Percentiles rank a stretch among this genome's conserved stretches.
Conservation (phyloP, 2,113 vertebrate genomes). For the Chloropsis cyanopogon region DNA sequence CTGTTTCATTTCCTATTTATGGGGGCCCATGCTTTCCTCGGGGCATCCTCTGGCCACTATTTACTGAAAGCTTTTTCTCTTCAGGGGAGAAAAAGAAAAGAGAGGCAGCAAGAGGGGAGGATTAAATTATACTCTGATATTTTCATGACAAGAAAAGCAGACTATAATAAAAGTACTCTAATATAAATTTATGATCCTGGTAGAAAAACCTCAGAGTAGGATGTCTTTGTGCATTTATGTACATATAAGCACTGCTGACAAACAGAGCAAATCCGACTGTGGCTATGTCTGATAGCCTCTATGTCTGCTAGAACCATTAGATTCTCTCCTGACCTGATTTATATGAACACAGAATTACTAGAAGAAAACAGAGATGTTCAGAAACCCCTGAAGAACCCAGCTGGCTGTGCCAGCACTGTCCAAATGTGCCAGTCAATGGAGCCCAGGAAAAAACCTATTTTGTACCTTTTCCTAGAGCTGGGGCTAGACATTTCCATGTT, state of each 20-base stretch:
- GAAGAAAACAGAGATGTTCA: background rate
- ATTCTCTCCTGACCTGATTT: background rate
- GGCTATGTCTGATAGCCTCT: background rate
- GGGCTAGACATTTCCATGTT: background rate
- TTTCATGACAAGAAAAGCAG: conserved; percentile 16
- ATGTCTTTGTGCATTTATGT: background rate
- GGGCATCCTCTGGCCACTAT: background rate
- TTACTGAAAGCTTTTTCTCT: background rate
- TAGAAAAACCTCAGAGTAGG: background rate
- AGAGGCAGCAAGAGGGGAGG: background rate
- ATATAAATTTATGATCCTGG: background rate
- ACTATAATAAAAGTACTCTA: background rate
- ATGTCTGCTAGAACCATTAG: background rate
- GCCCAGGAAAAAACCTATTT: background rate
- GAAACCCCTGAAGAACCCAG: background rate
- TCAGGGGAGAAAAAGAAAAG: conserved; percentile 3
- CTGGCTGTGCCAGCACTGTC: background rate
- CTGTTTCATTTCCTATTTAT: conserved; percentile 49
- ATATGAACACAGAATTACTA: background rate
- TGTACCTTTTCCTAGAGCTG: background rate
- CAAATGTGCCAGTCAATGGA: background rate
- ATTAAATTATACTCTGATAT: conserved; percentile 22
- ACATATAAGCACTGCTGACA: background rate
- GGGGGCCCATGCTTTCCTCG: background rate
- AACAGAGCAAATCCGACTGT: background rate